A percentile compares a stretch with the other conserved stretches of the same genome.
These are phyloP conservation scores for Procavia capensis DNA, from an alignment of 2,113 vertebrate genomes.

Conservation along the genomic window DNA sequence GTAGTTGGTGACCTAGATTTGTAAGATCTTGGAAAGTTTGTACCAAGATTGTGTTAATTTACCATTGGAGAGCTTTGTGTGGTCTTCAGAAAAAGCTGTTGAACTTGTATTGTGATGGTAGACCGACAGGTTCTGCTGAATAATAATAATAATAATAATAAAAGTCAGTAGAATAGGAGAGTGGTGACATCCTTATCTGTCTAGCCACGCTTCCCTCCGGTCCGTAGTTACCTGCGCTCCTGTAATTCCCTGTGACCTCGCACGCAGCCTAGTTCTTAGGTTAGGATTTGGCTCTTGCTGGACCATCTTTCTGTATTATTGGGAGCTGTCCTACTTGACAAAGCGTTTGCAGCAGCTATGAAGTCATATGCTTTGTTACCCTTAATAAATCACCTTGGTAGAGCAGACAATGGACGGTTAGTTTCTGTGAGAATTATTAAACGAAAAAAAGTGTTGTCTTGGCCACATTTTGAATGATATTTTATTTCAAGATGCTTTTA, in stretches of 20 bases:
- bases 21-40: background rate
- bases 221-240: background rate
- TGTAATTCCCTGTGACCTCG: constrained; percentile 64
- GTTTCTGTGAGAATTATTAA: constrained; percentile 70
- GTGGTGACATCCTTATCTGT: background rate
- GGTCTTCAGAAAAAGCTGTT: background rate
- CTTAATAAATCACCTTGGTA: constrained; percentile 76
- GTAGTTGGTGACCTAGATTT: constrained; percentile 17
- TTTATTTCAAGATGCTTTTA: constrained; percentile 64
- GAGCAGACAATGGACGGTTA: constrained; percentile 51
- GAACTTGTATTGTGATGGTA: background rate
- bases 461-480: constrained; percentile 43
- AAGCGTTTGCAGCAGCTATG: constrained; percentile 73
- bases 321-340: constrained; percentile 73
- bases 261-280: constrained; percentile 51
- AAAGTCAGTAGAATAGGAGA: background rate
- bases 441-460: constrained; percentile 52
- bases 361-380: constrained; percentile 75
- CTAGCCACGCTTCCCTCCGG: constrained; percentile 37
- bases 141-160: background rate
- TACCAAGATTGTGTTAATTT: background rate
- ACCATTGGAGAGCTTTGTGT: background rate
- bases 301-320: constrained; percentile 78
- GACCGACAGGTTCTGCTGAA: background rate
- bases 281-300: constrained; percentile 65